phyloP scores from a whole-genome alignment of 1,140 invertebrate species.

The Ostrea denselamellosa region DNA sequence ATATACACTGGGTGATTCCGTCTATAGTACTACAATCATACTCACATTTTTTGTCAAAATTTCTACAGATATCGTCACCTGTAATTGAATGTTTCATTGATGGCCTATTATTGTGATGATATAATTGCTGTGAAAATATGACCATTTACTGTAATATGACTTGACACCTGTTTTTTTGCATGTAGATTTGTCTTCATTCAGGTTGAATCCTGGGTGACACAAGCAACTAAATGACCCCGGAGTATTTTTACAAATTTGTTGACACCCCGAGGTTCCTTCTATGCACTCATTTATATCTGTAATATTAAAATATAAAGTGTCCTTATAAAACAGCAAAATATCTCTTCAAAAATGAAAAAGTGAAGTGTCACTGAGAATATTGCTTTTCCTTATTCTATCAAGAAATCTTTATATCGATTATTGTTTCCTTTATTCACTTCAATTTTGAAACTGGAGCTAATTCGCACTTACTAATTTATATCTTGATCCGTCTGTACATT shows the following conservation, averaged over 20 bases:
- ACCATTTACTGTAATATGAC: neutral
- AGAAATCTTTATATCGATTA: too few relatives aligned
- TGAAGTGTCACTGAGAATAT: too few relatives aligned
- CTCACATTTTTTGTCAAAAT: neutral
- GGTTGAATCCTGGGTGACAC: neutral
- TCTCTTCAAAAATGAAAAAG: too few relatives aligned
- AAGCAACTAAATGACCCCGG: neutral
- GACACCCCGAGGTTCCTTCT: neutral
- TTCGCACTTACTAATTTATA: too few relatives aligned
- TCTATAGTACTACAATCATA: neutral
- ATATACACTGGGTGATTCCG: neutral
- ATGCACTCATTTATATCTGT: constrained; percentile 1
- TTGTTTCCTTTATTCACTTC: too few relatives aligned
- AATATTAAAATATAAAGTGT: neutral
- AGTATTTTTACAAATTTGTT: neutral
- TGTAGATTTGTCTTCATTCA: neutral
- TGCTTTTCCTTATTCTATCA: too few relatives aligned
- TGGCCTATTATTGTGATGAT: too few relatives aligned
- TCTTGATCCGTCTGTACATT: too few relatives aligned
- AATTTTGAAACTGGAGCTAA: too few relatives aligned
- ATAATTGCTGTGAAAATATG: neutral
- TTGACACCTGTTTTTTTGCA: neutral
- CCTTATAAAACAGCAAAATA: too few relatives aligned
- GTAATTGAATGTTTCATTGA: neutral
- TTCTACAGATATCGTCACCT: neutral